Percentiles rank a stretch among this genome's conserved stretches.
Evolutionary conservation across 2,888 invertebrate species (phyloP).

Genomic region (Caenorhabditis sp.): DNA sequence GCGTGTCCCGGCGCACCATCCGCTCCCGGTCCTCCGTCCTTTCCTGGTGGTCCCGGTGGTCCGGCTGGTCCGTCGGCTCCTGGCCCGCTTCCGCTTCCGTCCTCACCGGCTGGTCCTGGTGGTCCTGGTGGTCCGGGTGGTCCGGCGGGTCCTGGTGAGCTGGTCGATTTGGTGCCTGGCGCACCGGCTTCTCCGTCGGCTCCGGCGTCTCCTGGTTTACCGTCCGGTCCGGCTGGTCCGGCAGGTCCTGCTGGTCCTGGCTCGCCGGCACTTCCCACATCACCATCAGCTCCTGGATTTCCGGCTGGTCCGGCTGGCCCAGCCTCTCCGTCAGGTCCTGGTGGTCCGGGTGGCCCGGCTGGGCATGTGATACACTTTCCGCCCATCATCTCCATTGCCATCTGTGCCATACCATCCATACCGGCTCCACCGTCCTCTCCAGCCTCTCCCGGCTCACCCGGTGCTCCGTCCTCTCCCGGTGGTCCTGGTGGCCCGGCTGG

Average conservation of each 20-base stretch:
- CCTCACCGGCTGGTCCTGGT: constrained; percentile 36
- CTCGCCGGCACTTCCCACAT: constrained; percentile 17
- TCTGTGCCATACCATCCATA: constrained; percentile 5
- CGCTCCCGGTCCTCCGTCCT: constrained; percentile 24
- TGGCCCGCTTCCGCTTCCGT: constrained; percentile 33
- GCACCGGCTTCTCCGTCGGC: constrained; percentile 44
- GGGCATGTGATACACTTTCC: constrained; percentile 33
- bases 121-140: constrained; percentile 35
- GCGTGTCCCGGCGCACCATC: constrained; percentile 32
- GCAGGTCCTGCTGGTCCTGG: constrained; percentile 40
- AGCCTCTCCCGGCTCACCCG: not conserved
- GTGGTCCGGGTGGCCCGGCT: constrained; percentile 18
- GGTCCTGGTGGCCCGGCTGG: not conserved
- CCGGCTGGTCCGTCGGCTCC: constrained; percentile 37
- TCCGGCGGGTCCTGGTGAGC: constrained; percentile 38
- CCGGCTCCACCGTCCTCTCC: not conserved
- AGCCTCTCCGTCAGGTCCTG: constrained; percentile 20
- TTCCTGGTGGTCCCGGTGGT: constrained; percentile 37
- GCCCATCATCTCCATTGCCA: constrained; percentile 38
- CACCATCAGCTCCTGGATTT: constrained; percentile 12
- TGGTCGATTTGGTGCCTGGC: constrained; percentile 27
- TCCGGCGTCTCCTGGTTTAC: constrained; percentile 45
- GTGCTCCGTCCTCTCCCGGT: not conserved
- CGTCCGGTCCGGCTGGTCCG: constrained; percentile 41
- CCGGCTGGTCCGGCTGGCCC: constrained; percentile 29